Conservation (phyloP, 2,113 vertebrate genomes). For the Phalacrocorax pelagicus region DNA sequence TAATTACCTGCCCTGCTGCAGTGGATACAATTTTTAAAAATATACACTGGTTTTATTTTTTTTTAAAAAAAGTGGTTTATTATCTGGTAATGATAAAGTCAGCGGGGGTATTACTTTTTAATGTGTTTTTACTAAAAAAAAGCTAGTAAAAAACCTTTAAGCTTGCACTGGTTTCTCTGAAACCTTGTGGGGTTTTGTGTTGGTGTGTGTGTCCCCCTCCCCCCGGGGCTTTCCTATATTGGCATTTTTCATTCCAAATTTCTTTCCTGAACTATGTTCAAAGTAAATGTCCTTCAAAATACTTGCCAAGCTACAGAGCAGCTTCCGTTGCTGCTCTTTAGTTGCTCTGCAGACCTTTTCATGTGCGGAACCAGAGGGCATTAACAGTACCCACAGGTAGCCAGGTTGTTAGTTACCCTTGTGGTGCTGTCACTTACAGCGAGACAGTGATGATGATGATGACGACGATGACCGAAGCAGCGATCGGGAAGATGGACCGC, state of each 20-base stretch:
- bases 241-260: background rate
- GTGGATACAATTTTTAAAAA: background rate
- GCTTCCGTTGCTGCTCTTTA: background rate
- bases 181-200: background rate
- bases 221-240: background rate
- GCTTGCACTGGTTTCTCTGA: background rate
- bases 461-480: conserved; percentile 91
- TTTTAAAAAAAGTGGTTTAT: background rate
- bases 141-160: background rate
- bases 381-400: no score
- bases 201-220: no score
- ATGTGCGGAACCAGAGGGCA: accelerated
- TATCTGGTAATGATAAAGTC: background rate
- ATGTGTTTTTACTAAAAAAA: background rate
- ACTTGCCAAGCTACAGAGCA: background rate
- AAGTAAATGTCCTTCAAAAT: background rate
- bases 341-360: background rate
- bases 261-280: background rate
- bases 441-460: conserved; percentile 86
- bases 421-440: conserved; percentile 65
- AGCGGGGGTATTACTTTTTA: background rate
- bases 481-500: conserved; percentile 89
- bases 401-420: background rate
- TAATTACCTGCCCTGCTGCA: background rate
- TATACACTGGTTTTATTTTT: background rate